These are phyloP conservation scores for Zaprionus lachaisei DNA, from an alignment of 1,140 invertebrate species.

Conservation along the genomic window DNA sequence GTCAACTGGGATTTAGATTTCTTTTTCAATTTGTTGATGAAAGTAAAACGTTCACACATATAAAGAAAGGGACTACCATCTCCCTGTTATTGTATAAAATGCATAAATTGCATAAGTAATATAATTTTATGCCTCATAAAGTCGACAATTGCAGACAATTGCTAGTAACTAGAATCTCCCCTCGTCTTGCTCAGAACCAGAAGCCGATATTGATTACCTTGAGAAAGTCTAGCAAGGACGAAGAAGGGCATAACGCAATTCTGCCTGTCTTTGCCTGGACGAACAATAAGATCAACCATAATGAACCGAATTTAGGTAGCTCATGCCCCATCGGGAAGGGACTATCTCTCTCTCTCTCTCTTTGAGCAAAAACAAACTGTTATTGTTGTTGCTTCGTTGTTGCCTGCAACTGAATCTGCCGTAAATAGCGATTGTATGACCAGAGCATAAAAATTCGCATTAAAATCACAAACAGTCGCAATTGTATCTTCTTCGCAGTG, in stretches of 20 bases:
- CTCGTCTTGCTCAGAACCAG: slow-evolving; percentile 36
- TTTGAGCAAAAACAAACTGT: slow-evolving; percentile 40
- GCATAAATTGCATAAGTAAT: slow-evolving; percentile 9
- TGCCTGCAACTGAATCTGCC: slow-evolving; percentile 31
- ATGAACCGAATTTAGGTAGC: slow-evolving; percentile 73
- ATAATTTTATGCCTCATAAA: slow-evolving; percentile 59
- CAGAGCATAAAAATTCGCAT: slow-evolving; percentile 74
- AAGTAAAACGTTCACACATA: background rate
- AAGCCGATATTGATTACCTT: slow-evolving; percentile 65
- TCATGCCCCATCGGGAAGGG: slow-evolving; percentile 46
- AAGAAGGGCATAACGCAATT: slow-evolving; percentile 23
- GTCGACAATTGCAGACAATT: slow-evolving; percentile 55
- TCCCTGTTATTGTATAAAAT: background rate
- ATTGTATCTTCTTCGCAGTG: slow-evolving; percentile 53
- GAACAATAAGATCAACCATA: slow-evolving; percentile 54
- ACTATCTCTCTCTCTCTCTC: background rate
- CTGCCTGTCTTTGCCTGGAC: slow-evolving; percentile 22
- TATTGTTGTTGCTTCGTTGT: slow-evolving; percentile 22
- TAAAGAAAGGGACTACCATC: background rate
- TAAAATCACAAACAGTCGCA: slow-evolving; percentile 73
- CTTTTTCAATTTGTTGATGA: background rate
- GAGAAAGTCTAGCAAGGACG: slow-evolving; percentile 46
- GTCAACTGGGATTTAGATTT: background rate
- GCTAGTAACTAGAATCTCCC: slow-evolving; percentile 41
- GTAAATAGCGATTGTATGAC: slow-evolving; percentile 66